Evolutionary conservation across 2,888 invertebrate species (phyloP).

Genomic region (Taphrorychus bicolor): DNA sequence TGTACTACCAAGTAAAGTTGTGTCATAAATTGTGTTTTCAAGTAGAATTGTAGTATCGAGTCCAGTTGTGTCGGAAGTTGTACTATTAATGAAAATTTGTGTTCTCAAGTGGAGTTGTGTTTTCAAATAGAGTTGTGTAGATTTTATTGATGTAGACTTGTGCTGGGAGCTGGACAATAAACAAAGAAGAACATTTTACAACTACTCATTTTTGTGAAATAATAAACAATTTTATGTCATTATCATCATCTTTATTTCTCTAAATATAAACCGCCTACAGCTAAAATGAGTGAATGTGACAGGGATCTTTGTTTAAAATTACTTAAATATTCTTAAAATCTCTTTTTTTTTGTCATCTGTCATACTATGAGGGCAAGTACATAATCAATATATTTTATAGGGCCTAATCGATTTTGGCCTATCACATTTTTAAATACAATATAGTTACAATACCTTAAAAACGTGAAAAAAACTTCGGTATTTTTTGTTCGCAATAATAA

Average conservation of each 20-base stretch:
- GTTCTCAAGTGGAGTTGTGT: too few species aligned
- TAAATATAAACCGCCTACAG: constrained; percentile 62
- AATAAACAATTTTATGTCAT: neutral
- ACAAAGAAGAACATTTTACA: neutral
- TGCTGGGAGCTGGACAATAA: too few species aligned
- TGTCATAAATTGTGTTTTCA: too few species aligned
- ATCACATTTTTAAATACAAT: constrained; percentile 56
- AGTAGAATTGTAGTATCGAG: too few species aligned
- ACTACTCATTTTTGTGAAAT: neutral
- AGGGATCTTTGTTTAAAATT: constrained; percentile 51
- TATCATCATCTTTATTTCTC: constrained; percentile 56
- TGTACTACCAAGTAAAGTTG: too few species aligned
- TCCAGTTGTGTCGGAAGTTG: too few species aligned
- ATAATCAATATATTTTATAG: constrained; percentile 26
- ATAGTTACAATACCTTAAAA: constrained; percentile 37
- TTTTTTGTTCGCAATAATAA: too few species aligned
- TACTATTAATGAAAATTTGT: too few species aligned
- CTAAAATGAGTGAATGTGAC: constrained; percentile 61
- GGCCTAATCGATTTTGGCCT: constrained; percentile 55
- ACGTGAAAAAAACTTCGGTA: constrained; percentile 5
- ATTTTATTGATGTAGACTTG: too few species aligned
- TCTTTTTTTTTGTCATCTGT: constrained; percentile 24
- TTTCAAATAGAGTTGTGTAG: too few species aligned
- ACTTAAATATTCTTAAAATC: constrained; percentile 37
- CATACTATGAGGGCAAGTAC: constrained; percentile 35